Base-by-base conservation (phyloP, 2,797 vertebrate species). In the Austrolebias charrua region DNA sequence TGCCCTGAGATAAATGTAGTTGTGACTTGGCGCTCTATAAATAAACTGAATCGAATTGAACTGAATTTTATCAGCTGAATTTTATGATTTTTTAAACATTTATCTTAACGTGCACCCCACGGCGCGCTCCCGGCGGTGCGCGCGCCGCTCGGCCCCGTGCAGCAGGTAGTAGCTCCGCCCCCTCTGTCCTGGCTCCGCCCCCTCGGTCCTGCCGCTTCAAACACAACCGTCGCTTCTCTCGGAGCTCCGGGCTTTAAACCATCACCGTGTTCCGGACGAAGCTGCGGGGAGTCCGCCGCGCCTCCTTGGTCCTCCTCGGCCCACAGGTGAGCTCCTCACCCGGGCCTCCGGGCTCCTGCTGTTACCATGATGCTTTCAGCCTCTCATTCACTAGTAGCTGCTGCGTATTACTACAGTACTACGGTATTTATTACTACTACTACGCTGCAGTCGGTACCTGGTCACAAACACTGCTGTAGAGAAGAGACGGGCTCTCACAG, bases 161-260 rank as follows among this genome's bases (percentile, higher is more conserved):
- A 78, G 83, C 87, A 89, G 84, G 86, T 88, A 80, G 71, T 81
- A 62, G 16, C 84, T 60, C 86, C 86, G 55, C 55, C 57, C 44
- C n/a, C n/a, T n/a, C n/a, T n/a, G n/a, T n/a, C n/a, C n/a, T n/a
- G n/a, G n/a, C n/a, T n/a, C n/a, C n/a, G n/a, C n/a, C n/a, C 56
- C 58, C 48, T 49, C 6, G 43, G 24, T 9, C 49, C 71, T 42
- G 52, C 66, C 51, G 65, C 52, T 81, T 78, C 66, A 76, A 83
- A 82, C 73, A 74, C 83, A 75, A 60, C 67, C 68, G 50, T 59
- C 47, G 51, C 56, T 60, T 13, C 63, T 7, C n/a, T 9, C 52
- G 33, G 46, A 52, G 13, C 1, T 35, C 28, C 14, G 2, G 53
- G 45, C 48, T 3, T 14, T 16, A 38, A 18, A n/a, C 52, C 6